Percentiles rank a stretch among this genome's conserved stretches.
These are phyloP conservation scores for Camelus bactrianus DNA, from an alignment of 2,113 vertebrate genomes.

Conservation along the genomic window DNA sequence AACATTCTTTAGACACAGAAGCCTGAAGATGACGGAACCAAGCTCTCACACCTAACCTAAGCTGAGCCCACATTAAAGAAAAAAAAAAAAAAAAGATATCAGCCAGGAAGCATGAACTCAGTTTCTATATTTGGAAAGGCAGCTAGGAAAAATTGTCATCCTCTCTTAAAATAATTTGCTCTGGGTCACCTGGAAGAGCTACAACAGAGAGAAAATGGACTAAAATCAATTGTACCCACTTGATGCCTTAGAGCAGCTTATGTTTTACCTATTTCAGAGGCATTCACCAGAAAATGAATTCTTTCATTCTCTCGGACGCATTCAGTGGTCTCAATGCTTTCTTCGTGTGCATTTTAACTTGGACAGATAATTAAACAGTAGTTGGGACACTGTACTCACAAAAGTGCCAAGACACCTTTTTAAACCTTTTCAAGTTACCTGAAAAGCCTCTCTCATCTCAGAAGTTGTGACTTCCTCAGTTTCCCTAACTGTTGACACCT, in stretches of 20 bases:
- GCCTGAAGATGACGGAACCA: not conserved
- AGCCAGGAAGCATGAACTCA: not conserved
- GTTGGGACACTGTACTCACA: constrained; percentile 70
- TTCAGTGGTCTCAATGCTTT: constrained; percentile 50
- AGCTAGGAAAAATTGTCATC: not conserved
- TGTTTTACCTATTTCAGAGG: constrained; percentile 36
- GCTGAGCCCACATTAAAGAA: not conserved
- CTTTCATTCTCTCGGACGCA: constrained; percentile 71
- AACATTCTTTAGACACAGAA: not conserved
- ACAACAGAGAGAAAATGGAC: not conserved
- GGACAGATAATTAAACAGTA: constrained; percentile 72
- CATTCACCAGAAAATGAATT: not conserved
- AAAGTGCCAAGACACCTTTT: constrained; percentile 70
- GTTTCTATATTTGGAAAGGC: constrained; percentile 60
- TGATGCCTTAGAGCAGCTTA: constrained; percentile 19
- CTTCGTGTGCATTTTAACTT: constrained; percentile 48
- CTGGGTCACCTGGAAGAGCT: constrained; percentile 45
- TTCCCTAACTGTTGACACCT: constrained; percentile 73
- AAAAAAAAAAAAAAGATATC: not conserved
- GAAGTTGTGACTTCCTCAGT: constrained; percentile 63
- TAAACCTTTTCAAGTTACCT: constrained; percentile 41
- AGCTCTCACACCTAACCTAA: not conserved
- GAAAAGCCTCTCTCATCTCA: constrained; percentile 61
- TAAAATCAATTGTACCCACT: constrained; percentile 28
- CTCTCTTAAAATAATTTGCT: constrained; percentile 56